These are phyloP conservation scores for Sycobia sp. DNA, from an alignment of 1,140 invertebrate species.

Conservation along the genomic window DNA sequence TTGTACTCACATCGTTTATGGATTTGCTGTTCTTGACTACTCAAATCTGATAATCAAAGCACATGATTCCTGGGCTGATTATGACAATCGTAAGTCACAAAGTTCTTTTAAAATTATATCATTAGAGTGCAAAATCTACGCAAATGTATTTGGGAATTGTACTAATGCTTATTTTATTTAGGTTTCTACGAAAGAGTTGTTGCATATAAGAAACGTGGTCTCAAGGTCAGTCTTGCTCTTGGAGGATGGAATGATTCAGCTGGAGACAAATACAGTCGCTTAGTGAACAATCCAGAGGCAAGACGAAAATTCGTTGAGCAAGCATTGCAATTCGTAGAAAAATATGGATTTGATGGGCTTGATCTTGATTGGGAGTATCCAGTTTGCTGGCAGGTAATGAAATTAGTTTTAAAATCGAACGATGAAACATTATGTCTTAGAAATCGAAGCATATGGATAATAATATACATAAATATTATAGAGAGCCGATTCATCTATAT, in stretches of 20 bases:
- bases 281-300: constrained; percentile 76
- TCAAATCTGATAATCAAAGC: constrained; percentile 78
- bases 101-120: not conserved
- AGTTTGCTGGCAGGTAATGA: constrained; percentile 87
- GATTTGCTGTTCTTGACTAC: constrained; percentile 85
- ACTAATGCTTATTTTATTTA: constrained; percentile 46
- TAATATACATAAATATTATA: too few species aligned
- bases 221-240: constrained; percentile 82
- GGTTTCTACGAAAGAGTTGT: constrained; percentile 84
- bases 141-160: too few species aligned
- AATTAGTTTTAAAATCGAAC: too few species aligned
- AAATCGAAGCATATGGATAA: too few species aligned
- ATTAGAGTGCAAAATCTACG: too few species aligned
- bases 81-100: constrained; percentile 76
- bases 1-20: constrained; percentile 91
- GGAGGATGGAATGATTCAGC: constrained; percentile 91
- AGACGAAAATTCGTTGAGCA: constrained; percentile 76
- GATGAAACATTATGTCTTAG: too few species aligned
- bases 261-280: constrained; percentile 82
- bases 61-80: constrained; percentile 88
- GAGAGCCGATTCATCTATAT: too few species aligned
- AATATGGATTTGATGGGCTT: constrained; percentile 85
- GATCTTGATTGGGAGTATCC: constrained; percentile 93
- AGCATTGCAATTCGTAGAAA: constrained; percentile 76
- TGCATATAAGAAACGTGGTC: constrained; percentile 76